Evolutionary conservation across 2,888 invertebrate species (phyloP), one percentile per base, ranked within the genome.

Genomic region (Empis livida): DNA sequence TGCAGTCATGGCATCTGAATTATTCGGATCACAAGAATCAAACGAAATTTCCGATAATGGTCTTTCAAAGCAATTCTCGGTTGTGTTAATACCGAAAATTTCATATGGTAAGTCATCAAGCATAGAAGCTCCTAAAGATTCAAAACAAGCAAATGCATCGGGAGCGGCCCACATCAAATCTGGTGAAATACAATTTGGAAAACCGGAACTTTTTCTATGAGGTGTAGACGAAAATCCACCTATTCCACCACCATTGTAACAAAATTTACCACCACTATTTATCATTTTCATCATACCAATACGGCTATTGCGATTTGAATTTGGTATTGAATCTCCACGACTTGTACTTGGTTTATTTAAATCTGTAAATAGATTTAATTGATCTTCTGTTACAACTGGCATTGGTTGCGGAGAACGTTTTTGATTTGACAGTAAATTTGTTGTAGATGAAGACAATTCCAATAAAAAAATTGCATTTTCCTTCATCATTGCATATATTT

Each of bases 381-480:
- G 68, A 50, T 67, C 63, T 47, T 69, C 68, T 3, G 62, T 60
- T 4, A 69, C 68, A 14, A 68, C 62, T 0, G 67, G 68, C 69
- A 67, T 69, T 54, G 65, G 65, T 49, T 64, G 65, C 0, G 67
- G 67, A 11, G 66, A 67, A 14, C 62, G 57, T 48, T 65, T 68
- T 45, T 55, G 53, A 30, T 51, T 48, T 2, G 49, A 38, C 10
- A 55, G 32, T 14, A 59, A 46, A 49, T 56, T 60, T 1, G 61
- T 54, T 15, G 58, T 56, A 2, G 86, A 80, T 52, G 90, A 87
- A 1, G 89, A 88, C 46, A 96, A 67, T 62, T 95, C 94, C 49
- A 97, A 72, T 11, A 97, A 70, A 64, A 96, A 97, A 67, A 92
- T 79, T 0, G 97, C 94, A 65, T 97, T 97, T 62, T 92, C 92